These are phyloP conservation scores for Ginglymostoma cirratum DNA, from an alignment of 2,113 vertebrate genomes.

Conservation along the genomic window DNA sequence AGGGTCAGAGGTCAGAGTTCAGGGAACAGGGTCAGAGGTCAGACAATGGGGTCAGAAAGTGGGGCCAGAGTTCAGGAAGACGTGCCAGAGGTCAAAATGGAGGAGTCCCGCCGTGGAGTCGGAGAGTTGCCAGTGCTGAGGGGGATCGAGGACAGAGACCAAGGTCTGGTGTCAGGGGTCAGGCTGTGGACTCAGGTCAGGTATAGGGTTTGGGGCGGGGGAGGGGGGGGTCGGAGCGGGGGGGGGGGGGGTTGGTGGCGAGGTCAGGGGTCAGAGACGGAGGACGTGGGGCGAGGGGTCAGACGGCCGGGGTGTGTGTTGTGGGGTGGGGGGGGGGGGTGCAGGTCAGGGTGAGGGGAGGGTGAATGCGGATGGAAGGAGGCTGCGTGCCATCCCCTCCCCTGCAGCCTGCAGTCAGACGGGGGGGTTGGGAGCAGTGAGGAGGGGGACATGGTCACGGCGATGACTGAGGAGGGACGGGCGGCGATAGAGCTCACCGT, in stretches of 20 bases:
- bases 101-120: too few species aligned
- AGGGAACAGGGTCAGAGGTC: not conserved
- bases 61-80: not conserved
- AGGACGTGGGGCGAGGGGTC: too few species aligned
- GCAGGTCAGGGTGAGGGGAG: too few species aligned
- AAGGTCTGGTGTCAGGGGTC: not conserved
- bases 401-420: too few species aligned
- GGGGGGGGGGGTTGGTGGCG: not conserved
- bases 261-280: not conserved
- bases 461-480: conserved; percentile 65
- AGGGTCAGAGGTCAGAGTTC: too few species aligned
- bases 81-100: not conserved
- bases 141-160: not conserved
- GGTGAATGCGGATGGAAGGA: not conserved
- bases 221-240: too few species aligned
- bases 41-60: not conserved
- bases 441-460: conserved; percentile 74
- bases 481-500: conserved; percentile 73
- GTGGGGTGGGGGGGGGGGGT: too few species aligned
- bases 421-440: conserved; percentile 71
- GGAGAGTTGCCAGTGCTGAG: too few species aligned
- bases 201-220: too few species aligned
- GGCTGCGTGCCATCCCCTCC: too few species aligned
- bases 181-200: not conserved
- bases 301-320: too few species aligned